A percentile compares a stretch with the other conserved stretches of the same genome.
Evolutionary conservation across 2,888 invertebrate species (phyloP).

Genomic region (Polia nebulosa): DNA sequence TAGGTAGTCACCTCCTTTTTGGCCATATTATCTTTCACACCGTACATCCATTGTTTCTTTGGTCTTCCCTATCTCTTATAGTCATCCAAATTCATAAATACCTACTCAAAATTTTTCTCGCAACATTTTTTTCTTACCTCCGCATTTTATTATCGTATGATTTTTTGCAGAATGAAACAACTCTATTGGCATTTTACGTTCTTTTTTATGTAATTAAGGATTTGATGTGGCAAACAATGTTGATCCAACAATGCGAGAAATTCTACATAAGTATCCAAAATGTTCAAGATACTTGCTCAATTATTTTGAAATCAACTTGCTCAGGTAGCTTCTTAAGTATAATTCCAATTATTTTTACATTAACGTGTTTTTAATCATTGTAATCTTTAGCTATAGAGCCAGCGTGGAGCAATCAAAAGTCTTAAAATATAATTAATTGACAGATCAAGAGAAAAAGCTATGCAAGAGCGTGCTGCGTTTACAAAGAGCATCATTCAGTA

Average conservation of each 20-base stretch:
- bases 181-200: neutral
- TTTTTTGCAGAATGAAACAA: neutral
- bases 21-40: neutral
- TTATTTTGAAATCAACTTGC: neutral
- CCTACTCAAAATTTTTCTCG: neutral
- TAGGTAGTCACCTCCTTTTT: neutral
- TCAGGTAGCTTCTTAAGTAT: neutral
- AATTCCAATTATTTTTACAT: too few species aligned
- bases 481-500: neutral
- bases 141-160: neutral
- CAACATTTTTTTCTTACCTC: neutral
- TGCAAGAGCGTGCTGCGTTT: neutral
- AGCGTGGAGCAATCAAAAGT: neutral
- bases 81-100: neutral
- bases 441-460: slow-evolving; percentile 1
- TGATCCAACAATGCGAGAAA: neutral
- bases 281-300: neutral
- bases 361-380: neutral
- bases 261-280: neutral
- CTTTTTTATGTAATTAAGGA: neutral
- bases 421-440: neutral
- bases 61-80: neutral
- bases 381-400: neutral
- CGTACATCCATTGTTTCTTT: neutral
- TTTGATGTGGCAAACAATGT: neutral